These are phyloP conservation scores for Aphidius ervi DNA, from an alignment of 1,140 invertebrate species.

Conservation along the genomic window DNA sequence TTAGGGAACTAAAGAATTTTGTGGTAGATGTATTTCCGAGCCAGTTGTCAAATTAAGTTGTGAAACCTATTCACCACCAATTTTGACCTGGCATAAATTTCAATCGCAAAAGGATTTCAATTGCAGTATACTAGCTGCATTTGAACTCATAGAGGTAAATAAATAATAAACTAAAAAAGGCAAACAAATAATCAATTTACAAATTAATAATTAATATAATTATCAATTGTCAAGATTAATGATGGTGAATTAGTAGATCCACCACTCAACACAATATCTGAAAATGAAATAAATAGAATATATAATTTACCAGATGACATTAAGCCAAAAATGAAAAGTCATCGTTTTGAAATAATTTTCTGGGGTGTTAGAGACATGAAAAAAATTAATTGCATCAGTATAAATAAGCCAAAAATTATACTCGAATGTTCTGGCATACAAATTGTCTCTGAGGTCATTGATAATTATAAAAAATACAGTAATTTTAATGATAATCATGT, in stretches of 20 bases:
- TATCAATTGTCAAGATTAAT: constrained; percentile 26
- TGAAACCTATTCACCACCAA: constrained; percentile 52
- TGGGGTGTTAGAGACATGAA: constrained; percentile 61
- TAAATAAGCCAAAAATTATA: constrained; percentile 55
- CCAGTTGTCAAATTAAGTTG: constrained; percentile 52
- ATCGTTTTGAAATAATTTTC: constrained; percentile 59
- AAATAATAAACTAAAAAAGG: not conserved
- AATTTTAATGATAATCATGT: constrained; percentile 52
- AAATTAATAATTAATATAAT: not conserved
- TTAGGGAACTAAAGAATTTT: constrained; percentile 53
- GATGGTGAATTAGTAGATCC: constrained; percentile 33
- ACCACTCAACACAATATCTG: constrained; percentile 26
- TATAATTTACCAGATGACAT: constrained; percentile 53
- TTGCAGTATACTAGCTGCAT: constrained; percentile 56
- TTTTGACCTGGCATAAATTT: constrained; percentile 56
- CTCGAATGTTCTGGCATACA: constrained; percentile 54
- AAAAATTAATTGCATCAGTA: constrained; percentile 46
- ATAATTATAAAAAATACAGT: constrained; percentile 47
- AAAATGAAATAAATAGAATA: constrained; percentile 42
- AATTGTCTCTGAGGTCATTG: constrained; percentile 56
- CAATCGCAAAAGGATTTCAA: constrained; percentile 43
- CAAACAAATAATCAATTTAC: no score
- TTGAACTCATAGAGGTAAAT: constrained; percentile 56
- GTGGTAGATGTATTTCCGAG: constrained; percentile 52
- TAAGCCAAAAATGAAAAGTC: constrained; percentile 44